A percentile compares a stretch with the other conserved stretches of the same genome.
These are phyloP conservation scores for Cryptocephalus primarius DNA, from an alignment of 2,888 invertebrate species.

Conservation along the genomic window DNA sequence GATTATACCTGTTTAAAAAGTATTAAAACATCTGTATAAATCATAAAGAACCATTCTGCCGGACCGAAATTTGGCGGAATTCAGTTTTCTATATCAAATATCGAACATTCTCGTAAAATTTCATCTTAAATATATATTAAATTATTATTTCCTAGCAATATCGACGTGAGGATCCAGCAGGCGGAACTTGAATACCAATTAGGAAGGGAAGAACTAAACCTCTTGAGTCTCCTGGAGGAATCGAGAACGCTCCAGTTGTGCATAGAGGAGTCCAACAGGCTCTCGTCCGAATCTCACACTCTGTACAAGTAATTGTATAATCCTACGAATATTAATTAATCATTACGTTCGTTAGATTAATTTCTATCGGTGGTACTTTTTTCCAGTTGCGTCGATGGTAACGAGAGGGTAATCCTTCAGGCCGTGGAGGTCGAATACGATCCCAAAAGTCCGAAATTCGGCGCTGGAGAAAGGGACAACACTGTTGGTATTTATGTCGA, in stretches of 20 bases:
- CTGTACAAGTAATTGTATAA: constrained; percentile 32
- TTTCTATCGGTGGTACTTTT: background rate
- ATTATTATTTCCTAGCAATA: constrained; percentile 49
- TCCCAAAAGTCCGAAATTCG: constrained; percentile 60
- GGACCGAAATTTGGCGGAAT: too few species aligned
- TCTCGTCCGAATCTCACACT: constrained; percentile 30
- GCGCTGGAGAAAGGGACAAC: constrained; percentile 56
- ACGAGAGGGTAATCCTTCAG: constrained; percentile 39
- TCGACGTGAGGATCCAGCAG: constrained; percentile 80
- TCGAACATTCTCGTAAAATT: background rate
- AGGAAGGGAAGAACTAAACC: constrained; percentile 78
- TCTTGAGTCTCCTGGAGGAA: constrained; percentile 75
- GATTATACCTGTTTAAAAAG: too few species aligned
- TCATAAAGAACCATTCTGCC: too few species aligned
- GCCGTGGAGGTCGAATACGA: constrained; percentile 60
- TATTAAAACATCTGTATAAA: too few species aligned
- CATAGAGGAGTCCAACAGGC: constrained; percentile 52
- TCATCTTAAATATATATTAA: background rate
- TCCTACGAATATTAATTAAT: background rate
- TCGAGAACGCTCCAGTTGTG: constrained; percentile 67
- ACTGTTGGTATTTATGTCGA: constrained; percentile 61
- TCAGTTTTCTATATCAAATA: too few species aligned
- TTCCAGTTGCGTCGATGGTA: constrained; percentile 36
- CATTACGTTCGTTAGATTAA: background rate
- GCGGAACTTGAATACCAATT: constrained; percentile 83